phyloP scores from a whole-genome alignment of 2,113 vertebrate genomes.

The Rhagologus leucostigma region DNA sequence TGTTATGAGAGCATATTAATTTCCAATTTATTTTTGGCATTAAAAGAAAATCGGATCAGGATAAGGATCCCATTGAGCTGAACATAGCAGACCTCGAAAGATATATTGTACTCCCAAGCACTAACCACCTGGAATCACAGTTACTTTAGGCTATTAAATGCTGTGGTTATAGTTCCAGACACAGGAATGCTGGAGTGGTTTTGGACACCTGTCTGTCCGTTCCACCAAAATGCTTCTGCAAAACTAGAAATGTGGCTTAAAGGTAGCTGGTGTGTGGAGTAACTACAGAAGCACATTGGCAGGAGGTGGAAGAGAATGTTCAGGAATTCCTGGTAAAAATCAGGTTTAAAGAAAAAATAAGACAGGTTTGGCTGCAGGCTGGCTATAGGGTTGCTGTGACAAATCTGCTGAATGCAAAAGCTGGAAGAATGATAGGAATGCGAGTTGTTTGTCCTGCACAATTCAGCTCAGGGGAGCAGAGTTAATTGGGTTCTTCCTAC shows the following conservation, averaged over 20 bases:
- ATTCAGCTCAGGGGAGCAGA: neutral
- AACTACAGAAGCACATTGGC: rapidly evolving
- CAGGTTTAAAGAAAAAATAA: neutral
- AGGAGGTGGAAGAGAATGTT: neutral
- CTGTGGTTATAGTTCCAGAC: rapidly evolving
- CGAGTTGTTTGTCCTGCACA: neutral
- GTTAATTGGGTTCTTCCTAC: neutral
- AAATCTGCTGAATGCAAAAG: neutral
- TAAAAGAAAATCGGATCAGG: neutral
- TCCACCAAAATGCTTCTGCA: neutral
- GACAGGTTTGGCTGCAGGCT: neutral
- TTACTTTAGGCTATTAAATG: neutral
- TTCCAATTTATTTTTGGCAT: neutral
- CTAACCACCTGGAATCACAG: neutral
- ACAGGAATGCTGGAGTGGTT: neutral
- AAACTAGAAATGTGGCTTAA: neutral
- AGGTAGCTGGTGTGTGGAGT: neutral
- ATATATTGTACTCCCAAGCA: neutral
- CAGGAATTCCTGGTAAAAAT: neutral
- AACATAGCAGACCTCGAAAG: neutral
- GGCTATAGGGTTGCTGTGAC: neutral
- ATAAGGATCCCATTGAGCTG: neutral
- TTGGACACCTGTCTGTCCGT: neutral
- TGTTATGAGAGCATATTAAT: neutral
- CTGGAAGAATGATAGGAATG: constrained; percentile 20